Conservation (phyloP, 2,888 invertebrate species). For the Eilema sororculum region DNA sequence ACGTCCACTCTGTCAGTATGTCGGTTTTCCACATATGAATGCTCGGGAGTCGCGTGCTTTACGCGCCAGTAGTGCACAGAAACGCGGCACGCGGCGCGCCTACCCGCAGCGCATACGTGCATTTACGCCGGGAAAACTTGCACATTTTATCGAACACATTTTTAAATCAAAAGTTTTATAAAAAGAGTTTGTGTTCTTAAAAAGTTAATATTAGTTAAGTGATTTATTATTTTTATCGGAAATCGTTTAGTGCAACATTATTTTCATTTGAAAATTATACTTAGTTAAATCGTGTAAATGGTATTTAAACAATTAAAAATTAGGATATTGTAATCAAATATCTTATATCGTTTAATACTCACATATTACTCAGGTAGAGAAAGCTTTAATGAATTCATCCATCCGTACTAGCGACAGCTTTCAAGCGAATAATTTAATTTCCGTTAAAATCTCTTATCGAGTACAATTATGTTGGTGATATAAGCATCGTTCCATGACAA, state of each 20-base stretch:
- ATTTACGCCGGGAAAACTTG: constrained; percentile 59
- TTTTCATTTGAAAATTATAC: constrained; percentile 26
- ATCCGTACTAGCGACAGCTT: constrained; percentile 50
- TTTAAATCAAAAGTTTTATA: constrained; percentile 18
- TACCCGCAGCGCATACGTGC: constrained; percentile 66
- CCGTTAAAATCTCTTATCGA: constrained; percentile 72
- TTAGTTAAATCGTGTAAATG: constrained; percentile 2
- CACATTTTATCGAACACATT: constrained; percentile 26
- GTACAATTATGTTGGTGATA: constrained; percentile 69
- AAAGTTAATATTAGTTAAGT: constrained; percentile 18
- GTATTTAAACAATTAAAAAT: not conserved
- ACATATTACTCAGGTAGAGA: constrained; percentile 29
- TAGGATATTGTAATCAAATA: not conserved
- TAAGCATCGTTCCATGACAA: constrained; percentile 70
- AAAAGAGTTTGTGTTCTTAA: not conserved
- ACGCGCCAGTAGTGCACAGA: constrained; percentile 76
- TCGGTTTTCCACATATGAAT: constrained; percentile 79
- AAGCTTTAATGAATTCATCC: constrained; percentile 54
- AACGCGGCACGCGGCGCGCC: constrained; percentile 71
- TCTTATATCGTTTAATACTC: not conserved
- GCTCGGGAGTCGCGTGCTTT: constrained; percentile 68
- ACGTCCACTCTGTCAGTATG: constrained; percentile 58
- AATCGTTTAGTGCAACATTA: constrained; percentile 23
- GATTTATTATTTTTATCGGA: constrained; percentile 16
- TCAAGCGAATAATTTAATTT: constrained; percentile 70